Evolutionary conservation across 2,797 vertebrate species (phyloP).

Genomic region (Chaetodon trifasciatus): DNA sequence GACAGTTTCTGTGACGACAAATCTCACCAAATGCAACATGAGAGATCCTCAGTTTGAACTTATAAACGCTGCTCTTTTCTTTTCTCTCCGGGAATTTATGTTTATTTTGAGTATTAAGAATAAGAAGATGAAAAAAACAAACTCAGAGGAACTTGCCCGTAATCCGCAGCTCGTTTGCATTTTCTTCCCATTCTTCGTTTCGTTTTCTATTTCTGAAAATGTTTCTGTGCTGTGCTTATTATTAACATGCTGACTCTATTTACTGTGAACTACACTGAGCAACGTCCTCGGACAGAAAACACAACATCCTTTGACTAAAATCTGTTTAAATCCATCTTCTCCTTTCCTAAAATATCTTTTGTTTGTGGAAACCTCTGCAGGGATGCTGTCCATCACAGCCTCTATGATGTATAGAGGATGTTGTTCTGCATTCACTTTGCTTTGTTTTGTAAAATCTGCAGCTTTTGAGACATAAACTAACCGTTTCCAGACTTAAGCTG

Average conservation of each 20-base stretch:
- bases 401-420: not conserved
- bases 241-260: slow-evolving; percentile 13
- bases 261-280: slow-evolving; percentile 11
- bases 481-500: not conserved
- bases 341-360: not conserved
- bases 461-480: not conserved
- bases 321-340: not conserved
- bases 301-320: slow-evolving; percentile 1
- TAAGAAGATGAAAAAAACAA: no score
- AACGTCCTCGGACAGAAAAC: slow-evolving; percentile 6
- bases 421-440: not conserved
- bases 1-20: slow-evolving; percentile 3
- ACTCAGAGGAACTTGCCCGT: not conserved
- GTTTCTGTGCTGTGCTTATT: not conserved
- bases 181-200: slow-evolving; percentile 19
- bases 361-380: not conserved
- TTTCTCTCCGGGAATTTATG: not conserved
- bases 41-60: not conserved
- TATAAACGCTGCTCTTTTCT: not conserved
- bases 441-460: not conserved
- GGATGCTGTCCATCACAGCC: not conserved
- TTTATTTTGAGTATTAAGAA: not conserved
- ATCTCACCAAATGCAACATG: not conserved
- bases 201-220: not conserved
- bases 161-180: not conserved